Evolutionary conservation across 2,888 invertebrate species (phyloP).

Genomic region (Anarsia innoxiella): DNA sequence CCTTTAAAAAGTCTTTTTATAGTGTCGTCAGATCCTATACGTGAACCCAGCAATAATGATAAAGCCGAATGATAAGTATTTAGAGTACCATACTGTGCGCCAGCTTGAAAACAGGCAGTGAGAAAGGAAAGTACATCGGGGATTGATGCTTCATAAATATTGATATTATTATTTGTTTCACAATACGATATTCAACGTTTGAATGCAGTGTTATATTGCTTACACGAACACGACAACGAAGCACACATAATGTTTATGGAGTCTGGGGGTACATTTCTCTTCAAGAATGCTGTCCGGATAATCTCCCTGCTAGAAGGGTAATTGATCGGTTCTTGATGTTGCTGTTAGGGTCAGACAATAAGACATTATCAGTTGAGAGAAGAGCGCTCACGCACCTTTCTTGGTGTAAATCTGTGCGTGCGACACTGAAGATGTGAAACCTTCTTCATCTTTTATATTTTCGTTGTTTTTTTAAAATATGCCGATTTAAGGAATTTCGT

Average conservation of each 20-base stretch:
- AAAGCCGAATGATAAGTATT: conserved; percentile 8
- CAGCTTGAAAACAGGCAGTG: not conserved
- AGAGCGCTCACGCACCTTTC: too few relatives aligned
- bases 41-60: conserved; percentile 1
- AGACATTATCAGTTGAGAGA: not conserved
- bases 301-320: conserved; percentile 5
- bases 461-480: too few relatives aligned
- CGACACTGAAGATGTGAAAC: too few relatives aligned
- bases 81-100: conserved; percentile 6
- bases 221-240: conserved; percentile 1
- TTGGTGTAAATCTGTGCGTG: too few relatives aligned
- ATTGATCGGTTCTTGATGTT: not conserved
- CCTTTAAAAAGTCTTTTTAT: conserved; percentile 12
- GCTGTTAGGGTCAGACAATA: not conserved
- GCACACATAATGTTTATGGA: conserved; percentile 4
- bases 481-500: too few relatives aligned
- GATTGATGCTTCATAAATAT: conserved; percentile 4
- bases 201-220: conserved; percentile 7
- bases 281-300: conserved; percentile 2
- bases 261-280: not conserved
- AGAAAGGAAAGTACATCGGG: conserved; percentile 4
- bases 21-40: not conserved
- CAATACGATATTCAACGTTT: conserved; percentile 4
- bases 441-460: too few relatives aligned
- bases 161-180: not conserved